phyloP scores from a whole-genome alignment of 2,797 vertebrate genomes.

The Alca torda region DNA sequence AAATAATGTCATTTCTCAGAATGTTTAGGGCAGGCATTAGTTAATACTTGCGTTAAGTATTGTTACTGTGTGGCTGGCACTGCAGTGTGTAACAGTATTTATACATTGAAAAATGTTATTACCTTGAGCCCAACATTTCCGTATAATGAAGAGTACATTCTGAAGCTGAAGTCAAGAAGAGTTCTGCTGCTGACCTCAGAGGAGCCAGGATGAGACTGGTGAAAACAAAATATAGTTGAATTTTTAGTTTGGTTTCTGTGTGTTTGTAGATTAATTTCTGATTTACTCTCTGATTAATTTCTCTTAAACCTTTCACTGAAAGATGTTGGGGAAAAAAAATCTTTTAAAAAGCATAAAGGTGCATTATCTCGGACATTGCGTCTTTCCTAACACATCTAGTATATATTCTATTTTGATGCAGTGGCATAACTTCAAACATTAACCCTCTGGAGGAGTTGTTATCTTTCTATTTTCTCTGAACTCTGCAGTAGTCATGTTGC shows the following conservation, averaged over 20 bases:
- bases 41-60: neutral
- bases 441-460: neutral
- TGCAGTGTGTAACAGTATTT: neutral
- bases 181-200: neutral
- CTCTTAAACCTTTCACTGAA: conserved; percentile 16
- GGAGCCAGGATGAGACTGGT: neutral
- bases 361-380: neutral
- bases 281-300: neutral
- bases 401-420: neutral
- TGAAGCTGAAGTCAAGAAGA: neutral
- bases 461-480: neutral
- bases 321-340: neutral
- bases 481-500: neutral
- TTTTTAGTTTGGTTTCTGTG: neutral
- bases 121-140: neutral
- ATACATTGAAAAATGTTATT: neutral
- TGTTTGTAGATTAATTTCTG: neutral
- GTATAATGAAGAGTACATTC: neutral
- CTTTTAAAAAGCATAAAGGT: neutral
- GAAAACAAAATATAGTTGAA: neutral
- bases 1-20: neutral
- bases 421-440: neutral
- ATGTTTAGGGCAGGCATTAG: neutral
- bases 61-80: neutral
- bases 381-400: neutral